Percentiles rank a stretch among this genome's conserved stretches.
Evolutionary conservation across 1,140 invertebrate species (phyloP).

Genomic region (Chlorops oryzae): DNA sequence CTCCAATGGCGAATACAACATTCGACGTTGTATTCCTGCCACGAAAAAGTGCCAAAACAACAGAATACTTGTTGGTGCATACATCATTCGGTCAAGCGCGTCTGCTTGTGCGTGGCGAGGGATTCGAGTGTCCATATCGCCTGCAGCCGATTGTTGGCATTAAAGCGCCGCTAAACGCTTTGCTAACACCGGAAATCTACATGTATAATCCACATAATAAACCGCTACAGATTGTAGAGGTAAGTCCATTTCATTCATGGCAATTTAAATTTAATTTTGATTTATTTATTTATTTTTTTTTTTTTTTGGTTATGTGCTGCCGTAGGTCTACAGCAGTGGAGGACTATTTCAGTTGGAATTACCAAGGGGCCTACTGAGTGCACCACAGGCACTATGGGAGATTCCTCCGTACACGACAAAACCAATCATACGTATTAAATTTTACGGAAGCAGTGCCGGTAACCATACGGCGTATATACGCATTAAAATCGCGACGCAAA

Average conservation of each 20-base stretch:
- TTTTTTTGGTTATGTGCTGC: neutral
- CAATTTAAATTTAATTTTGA: neutral
- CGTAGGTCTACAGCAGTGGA: slow-evolving; percentile 71
- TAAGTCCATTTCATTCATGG: slow-evolving; percentile 9
- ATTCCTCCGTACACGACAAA: slow-evolving; percentile 86
- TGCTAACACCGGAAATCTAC: slow-evolving; percentile 81
- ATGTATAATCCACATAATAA: slow-evolving; percentile 90
- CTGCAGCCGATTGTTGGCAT: slow-evolving; percentile 83
- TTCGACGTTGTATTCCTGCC: slow-evolving; percentile 95
- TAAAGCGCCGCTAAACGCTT: slow-evolving; percentile 85
- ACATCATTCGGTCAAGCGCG: slow-evolving; percentile 83
- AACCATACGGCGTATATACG: slow-evolving; percentile 48
- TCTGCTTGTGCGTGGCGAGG: slow-evolving; percentile 69
- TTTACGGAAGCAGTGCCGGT: slow-evolving; percentile 58
- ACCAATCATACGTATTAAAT: slow-evolving; percentile 79
- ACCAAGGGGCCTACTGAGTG: slow-evolving; percentile 66
- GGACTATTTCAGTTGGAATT: slow-evolving; percentile 86
- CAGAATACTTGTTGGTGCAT: slow-evolving; percentile 86
- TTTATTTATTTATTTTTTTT: neutral
- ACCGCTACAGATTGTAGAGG: slow-evolving; percentile 68
- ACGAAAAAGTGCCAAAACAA: slow-evolving; percentile 77
- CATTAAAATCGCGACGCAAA: slow-evolving; percentile 37
- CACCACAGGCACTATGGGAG: slow-evolving; percentile 76
- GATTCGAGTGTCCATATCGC: slow-evolving; percentile 81
- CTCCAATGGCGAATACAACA: slow-evolving; percentile 84